A percentile compares a stretch with the other conserved stretches of the same genome.
These are phyloP conservation scores for Serranus cabrilla DNA, from an alignment of 2,797 vertebrate species.

Conservation along the genomic window DNA sequence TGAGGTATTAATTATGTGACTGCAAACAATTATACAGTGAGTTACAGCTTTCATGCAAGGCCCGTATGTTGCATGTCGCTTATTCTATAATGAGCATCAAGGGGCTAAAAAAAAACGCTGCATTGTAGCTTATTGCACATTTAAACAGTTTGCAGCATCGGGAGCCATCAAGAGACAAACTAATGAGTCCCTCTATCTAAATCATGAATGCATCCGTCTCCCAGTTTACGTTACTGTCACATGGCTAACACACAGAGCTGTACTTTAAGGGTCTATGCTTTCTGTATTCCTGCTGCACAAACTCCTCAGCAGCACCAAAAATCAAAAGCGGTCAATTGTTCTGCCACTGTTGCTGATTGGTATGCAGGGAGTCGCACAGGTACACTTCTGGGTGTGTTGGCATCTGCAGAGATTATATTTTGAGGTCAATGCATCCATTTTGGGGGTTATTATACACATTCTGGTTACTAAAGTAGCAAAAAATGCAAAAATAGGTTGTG, in stretches of 20 bases:
- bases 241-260: neutral
- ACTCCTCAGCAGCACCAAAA: constrained; percentile 10
- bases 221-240: neutral
- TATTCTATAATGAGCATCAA: neutral
- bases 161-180: neutral
- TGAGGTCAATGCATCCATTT: neutral
- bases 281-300: neutral
- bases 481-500: neutral
- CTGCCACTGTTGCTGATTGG: neutral
- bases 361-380: neutral
- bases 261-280: neutral
- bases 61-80: neutral
- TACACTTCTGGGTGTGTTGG: neutral
- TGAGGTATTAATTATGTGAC: constrained; percentile 51
- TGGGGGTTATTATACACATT: neutral
- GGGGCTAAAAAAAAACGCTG: constrained; percentile 11
- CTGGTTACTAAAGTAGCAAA: neutral
- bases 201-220: neutral
- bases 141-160: neutral
- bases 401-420: neutral
- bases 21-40: constrained; percentile 11
- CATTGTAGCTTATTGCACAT: neutral
- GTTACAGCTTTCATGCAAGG: neutral
- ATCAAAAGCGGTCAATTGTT: neutral
- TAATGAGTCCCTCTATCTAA: neutral